Evolutionary conservation across 1,140 invertebrate genomes (phyloP), one percentile per base, ranked within the genome.

Genomic region (Drosophila athabasca): DNA sequence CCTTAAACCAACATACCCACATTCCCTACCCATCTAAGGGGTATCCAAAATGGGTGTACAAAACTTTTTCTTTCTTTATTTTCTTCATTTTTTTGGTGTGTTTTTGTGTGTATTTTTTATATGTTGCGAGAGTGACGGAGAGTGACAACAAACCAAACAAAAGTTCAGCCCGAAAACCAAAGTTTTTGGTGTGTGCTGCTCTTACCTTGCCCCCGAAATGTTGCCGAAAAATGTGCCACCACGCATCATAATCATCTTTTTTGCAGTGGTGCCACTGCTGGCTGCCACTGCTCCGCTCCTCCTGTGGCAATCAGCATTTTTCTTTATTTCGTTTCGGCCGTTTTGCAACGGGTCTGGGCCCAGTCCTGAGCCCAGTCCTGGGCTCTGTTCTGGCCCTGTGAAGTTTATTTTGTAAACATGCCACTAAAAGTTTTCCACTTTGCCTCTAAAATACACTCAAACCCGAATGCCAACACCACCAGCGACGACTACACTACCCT

Each of bases 401-500:
- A 85, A 85, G 79, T 88, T 88, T 88, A 88, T 88, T 88, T 88
- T 88, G 83, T 88, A 84, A 89, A 88, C 83, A 88, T 88, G 83
- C 83, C 83, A 88, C 83, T 88, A 88, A 88, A 88, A 88, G 84
- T 88, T 88, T 88, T 88, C 83, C 84, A 88, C 83, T 88, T 88
- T 88, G 76, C 83, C 35, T 88, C 84, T 89, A 88, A 88, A 88
- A 88, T 89, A 73, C 35, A 39, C 83, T 87, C 83, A 87, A 88
- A 88, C 83, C 83, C 83, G 70, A 87, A 87, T 83, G 83, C 79
- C 83, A 88, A 88, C 83, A 87, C 74, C 82, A 85, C 78, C 75
- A 62, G 79, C 78, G 82, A 82, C 69, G 24, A 82, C 78, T 24
- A 24, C 75, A 81, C 74, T 43, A 19, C n/a, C n/a, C n/a, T n/a